phyloP scores from a whole-genome alignment of 2,888 invertebrate species.

The Aphidoletes aphidimyza region DNA sequence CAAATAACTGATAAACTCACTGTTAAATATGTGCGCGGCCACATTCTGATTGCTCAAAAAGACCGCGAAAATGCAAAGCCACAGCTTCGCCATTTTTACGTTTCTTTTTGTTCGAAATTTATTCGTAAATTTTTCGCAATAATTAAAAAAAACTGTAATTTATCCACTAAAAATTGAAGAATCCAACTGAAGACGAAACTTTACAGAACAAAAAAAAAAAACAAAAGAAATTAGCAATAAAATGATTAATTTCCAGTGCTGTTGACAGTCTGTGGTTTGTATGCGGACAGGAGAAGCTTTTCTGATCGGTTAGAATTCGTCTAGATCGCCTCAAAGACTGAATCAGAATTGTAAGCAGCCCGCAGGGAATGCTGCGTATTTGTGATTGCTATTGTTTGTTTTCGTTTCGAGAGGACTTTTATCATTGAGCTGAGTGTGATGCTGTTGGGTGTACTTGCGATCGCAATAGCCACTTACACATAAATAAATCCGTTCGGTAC shows the following conservation, averaged over 20 bases:
- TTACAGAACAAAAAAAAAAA: neutral
- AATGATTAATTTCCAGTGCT: no score
- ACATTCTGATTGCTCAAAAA: neutral
- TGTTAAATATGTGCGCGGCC: neutral
- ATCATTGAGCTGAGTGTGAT: neutral
- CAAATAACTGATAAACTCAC: no score
- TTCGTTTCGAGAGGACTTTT: neutral
- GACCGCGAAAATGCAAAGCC: neutral
- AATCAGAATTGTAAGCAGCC: neutral
- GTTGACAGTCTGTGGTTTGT: no score
- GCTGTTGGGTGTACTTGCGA: neutral
- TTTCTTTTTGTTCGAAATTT: no score
- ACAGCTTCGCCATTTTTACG: no score
- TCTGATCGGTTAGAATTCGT: neutral
- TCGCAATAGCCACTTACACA: neutral
- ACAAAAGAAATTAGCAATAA: no score
- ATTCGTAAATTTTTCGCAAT: no score
- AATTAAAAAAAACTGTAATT: no score
- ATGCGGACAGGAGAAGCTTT: neutral
- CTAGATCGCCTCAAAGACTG: constrained; percentile 23
- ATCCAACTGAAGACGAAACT: neutral
- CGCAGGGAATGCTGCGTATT: neutral
- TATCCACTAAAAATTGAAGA: neutral
- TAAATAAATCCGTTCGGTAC: neutral
- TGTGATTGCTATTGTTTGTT: constrained; percentile 28